Percentiles rank a stretch among this genome's conserved stretches.
Evolutionary conservation across 2,888 invertebrate species (phyloP).

Genomic region (Papilio elwesi): DNA sequence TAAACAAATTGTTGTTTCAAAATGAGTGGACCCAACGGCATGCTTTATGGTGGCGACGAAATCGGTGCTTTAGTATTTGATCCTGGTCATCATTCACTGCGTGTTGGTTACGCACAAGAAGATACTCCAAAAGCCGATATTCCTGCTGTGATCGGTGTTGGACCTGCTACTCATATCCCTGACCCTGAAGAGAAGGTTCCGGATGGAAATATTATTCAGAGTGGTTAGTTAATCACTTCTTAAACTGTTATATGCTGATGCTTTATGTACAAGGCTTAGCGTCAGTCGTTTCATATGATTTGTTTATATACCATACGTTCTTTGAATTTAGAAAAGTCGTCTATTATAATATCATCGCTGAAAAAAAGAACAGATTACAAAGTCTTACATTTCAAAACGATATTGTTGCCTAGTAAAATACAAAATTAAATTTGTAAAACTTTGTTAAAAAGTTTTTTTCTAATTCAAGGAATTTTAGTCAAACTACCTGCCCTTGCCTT

Average conservation of each 20-base stretch:
- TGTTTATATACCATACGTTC: too few relatives aligned
- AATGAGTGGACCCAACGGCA: constrained; percentile 85
- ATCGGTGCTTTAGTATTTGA: constrained; percentile 99
- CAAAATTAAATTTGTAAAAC: too few relatives aligned
- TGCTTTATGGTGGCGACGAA: constrained; percentile 97
- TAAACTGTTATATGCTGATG: background rate
- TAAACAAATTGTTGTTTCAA: constrained; percentile 32
- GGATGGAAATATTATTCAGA: constrained; percentile 88
- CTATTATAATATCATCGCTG: too few relatives aligned
- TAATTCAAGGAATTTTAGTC: too few relatives aligned
- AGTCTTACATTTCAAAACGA: too few relatives aligned
- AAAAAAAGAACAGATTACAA: too few relatives aligned
- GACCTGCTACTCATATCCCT: constrained; percentile 87
- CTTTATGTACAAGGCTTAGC: too few relatives aligned
- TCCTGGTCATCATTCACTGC: constrained; percentile 89
- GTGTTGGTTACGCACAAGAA: constrained; percentile 98
- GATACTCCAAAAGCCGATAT: constrained; percentile 99
- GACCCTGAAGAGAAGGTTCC: constrained; percentile 91
- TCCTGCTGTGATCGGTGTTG: constrained; percentile 95
- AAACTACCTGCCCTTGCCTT: too few relatives aligned
- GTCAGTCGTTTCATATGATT: too few relatives aligned
- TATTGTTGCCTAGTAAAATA: too few relatives aligned
- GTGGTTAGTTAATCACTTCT: constrained; percentile 59
- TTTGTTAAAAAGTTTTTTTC: too few relatives aligned
- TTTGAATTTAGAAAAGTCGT: too few relatives aligned